phyloP scores from a whole-genome alignment of 2,888 invertebrate genomes.

The Meloe dianella region DNA sequence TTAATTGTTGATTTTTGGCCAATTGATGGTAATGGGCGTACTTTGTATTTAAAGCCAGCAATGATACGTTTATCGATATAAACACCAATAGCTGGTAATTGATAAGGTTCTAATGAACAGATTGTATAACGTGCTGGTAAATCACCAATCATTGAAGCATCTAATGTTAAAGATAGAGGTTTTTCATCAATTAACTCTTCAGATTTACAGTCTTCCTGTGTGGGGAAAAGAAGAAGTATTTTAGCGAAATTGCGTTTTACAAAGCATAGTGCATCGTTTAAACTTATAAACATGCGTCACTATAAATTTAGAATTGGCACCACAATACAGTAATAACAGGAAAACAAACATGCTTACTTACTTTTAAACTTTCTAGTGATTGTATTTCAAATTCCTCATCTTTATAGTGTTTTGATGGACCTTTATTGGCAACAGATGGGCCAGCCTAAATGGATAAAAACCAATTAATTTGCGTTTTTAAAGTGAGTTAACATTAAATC shows the following conservation, averaged over 20 bases:
- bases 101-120: slow-evolving; percentile 66
- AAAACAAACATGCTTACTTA: not conserved
- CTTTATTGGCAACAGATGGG: not conserved
- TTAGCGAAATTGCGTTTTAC: not conserved
- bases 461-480: not conserved
- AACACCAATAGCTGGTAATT: slow-evolving; percentile 74
- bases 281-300: not conserved
- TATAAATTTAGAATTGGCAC: slow-evolving; percentile 10
- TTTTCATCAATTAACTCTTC: slow-evolving; percentile 23
- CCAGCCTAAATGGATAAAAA: not conserved
- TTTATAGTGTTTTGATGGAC: not conserved
- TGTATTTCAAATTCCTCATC: slow-evolving; percentile 1
- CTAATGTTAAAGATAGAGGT: slow-evolving; percentile 53
- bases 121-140: slow-evolving; percentile 71
- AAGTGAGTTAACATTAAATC: slow-evolving; percentile 22
- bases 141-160: slow-evolving; percentile 69
- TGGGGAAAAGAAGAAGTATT: not conserved
- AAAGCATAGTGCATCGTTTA: not conserved
- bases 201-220: not conserved
- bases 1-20: slow-evolving; percentile 43
- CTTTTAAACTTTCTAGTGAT: not conserved
- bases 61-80: slow-evolving; percentile 74
- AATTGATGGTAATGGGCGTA: slow-evolving; percentile 68
- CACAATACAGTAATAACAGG: slow-evolving; percentile 12
- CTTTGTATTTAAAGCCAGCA: slow-evolving; percentile 77